Evolutionary conservation across 2,797 vertebrate genomes (phyloP), one percentile per base, ranked within the genome.

Genomic region (Sphaeramia orbicularis): DNA sequence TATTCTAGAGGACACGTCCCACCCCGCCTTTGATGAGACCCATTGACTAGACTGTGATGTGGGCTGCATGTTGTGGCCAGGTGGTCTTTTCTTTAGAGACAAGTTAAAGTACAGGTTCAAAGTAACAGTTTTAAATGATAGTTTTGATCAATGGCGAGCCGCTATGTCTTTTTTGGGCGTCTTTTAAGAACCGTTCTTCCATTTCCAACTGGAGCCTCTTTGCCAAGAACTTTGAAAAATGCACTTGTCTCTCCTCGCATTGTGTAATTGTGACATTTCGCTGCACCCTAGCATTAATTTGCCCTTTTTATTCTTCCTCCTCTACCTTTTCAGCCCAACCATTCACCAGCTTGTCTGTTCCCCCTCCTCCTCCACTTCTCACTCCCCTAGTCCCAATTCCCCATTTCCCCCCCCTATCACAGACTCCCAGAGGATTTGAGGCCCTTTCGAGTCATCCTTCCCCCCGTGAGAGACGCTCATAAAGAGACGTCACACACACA

Each of bases 321-420:
- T 56, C 36, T 52, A 71, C 65, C 16, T 61, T 65, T 54, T 50
- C 53, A 63, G 16, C 18, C 44, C 59, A 45, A 48, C 49, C 65
- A 75, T 77, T 30, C 63, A 54, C 62, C 27, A 24, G 7, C 18
- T 51, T 13, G 36, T 66, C 54, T 58, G 56, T 67, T 54, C 47
- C 59, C 37, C 63, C 32, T 54, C 37, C 49, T 30, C 49, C 63
- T 57, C 47, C 36, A 27, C 40, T 55, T 76, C 67, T 53, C 36
- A 48, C 62, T 78, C 73, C 63, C 71, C 0, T 8, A 75, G 65
- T 80, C 78, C 81, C 85, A 83, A 79, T 83, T 84, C 79, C 57
- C 71, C 51, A 85, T 79, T 72, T 86, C 71, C n/a, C 74, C 65
- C 84, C 63, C 65, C 68, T 69, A 78, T 83, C 77, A 75, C 80